These are phyloP conservation scores for Pan troglodytes DNA, from an alignment of 2,113 vertebrate genomes.

Conservation along the genomic window NHGRI_mPanTro3-v2.1_pri NC_072421.2:83767501-83768000, in stretches of 20 bases:
- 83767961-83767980: background rate
- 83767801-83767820: background rate
- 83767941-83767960: background rate
- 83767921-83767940: background rate
- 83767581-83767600: background rate
- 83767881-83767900: background rate
- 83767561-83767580: background rate
- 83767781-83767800: background rate
- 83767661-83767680: background rate
- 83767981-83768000: background rate
- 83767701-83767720: background rate
- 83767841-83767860: background rate
- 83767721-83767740: background rate
- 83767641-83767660: background rate
- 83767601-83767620: background rate
- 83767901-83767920: background rate
- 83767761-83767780: background rate
- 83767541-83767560: background rate
- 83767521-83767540: background rate
- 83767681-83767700: background rate
- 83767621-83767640: background rate
- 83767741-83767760: background rate
- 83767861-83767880: background rate
- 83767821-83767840: background rate
- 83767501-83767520: background rate